Percentiles rank a stretch among this genome's conserved stretches.
phyloP scores from a whole-genome alignment of 1,140 invertebrate genomes.

The Adelges cooleyi region DNA sequence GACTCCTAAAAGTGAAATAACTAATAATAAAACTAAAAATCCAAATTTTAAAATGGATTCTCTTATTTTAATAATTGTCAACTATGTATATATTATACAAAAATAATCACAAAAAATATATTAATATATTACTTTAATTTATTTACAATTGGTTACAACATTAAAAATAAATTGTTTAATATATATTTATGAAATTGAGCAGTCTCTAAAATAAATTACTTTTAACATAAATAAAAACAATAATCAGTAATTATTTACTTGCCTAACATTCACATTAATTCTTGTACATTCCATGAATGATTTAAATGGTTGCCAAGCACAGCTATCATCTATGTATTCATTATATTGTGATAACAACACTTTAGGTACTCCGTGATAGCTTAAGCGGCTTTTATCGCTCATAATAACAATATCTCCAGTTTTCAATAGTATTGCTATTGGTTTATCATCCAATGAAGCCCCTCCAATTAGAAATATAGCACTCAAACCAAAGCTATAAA shows the following conservation, averaged over 20 bases:
- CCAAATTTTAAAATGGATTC: too few relatives aligned
- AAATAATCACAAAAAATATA: too few relatives aligned
- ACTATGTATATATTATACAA: too few relatives aligned
- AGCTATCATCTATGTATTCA: conserved; percentile 35
- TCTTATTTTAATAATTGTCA: too few relatives aligned
- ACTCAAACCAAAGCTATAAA: conserved; percentile 69
- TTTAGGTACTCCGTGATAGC: conserved; percentile 73
- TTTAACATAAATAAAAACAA: too few relatives aligned
- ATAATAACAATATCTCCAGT: conserved; percentile 77
- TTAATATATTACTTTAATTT: too few relatives aligned
- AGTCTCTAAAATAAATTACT: too few relatives aligned
- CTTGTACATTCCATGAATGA: conserved; percentile 38
- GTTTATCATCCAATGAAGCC: conserved; percentile 47
- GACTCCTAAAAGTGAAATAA: too few relatives aligned
- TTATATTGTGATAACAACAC: conserved; percentile 45
- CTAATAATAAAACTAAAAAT: too few relatives aligned
- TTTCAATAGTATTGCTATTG: conserved; percentile 54
- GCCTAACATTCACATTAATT: conserved; percentile 66
- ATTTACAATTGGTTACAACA: too few relatives aligned
- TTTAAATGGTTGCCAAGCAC: not conserved
- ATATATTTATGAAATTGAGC: too few relatives aligned
- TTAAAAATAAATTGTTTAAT: too few relatives aligned
- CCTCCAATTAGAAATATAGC: conserved; percentile 78
- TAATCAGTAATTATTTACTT: conserved; percentile 41
- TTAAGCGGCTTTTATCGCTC: conserved; percentile 59